These are phyloP conservation scores for Cavia aperea DNA, from an alignment of 2,113 vertebrate species.

Conservation along the genomic window DNA sequence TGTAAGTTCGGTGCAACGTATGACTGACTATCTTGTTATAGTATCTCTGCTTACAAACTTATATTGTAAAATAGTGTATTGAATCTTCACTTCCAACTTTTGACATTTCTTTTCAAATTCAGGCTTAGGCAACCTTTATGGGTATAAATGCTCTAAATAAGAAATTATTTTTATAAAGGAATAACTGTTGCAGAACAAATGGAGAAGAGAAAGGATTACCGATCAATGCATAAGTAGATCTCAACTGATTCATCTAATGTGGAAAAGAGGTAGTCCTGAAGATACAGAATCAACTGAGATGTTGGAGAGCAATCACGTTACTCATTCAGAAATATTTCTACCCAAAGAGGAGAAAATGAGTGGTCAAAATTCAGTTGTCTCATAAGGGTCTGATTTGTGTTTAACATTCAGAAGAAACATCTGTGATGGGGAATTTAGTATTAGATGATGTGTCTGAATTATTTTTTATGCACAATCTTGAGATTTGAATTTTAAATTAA, in stretches of 20 bases:
- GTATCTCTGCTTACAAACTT: not conserved
- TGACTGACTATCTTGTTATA: not conserved
- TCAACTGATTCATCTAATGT: not conserved
- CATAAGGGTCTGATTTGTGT: not conserved
- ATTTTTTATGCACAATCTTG: not conserved
- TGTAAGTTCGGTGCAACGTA: not conserved
- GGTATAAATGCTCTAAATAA: not conserved
- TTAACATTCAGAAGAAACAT: not conserved
- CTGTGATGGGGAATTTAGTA: not conserved
- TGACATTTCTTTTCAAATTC: conserved; percentile 5
- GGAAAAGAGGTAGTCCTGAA: not conserved
- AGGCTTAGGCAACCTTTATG: not conserved
- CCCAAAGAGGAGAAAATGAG: not conserved
- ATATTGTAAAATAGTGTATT: not conserved
- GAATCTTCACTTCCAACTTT: not conserved
- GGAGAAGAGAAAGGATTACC: not conserved
- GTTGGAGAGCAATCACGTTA: not conserved
- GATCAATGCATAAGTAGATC: not conserved
- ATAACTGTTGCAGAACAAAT: not conserved
- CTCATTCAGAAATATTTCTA: not conserved
- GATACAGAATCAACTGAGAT: not conserved
- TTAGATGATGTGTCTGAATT: not conserved
- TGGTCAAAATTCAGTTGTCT: not conserved
- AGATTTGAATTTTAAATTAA: not conserved
- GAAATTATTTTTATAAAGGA: not conserved